These are phyloP conservation scores for Balanococcus diminutus DNA, from an alignment of 2,888 invertebrate species.

Conservation along the genomic window DNA sequence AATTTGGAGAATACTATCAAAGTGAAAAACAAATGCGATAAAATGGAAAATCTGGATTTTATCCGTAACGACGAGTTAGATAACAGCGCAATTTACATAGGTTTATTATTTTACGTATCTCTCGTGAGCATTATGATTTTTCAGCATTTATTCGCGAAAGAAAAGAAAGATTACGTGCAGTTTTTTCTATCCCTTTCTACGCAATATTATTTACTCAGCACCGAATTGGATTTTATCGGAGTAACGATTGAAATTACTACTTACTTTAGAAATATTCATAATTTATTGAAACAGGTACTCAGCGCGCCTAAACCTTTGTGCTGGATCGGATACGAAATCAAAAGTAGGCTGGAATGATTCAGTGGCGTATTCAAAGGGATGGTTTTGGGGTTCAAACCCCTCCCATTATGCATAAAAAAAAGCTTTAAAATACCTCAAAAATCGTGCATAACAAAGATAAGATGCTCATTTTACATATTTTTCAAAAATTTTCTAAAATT, in stretches of 20 bases:
- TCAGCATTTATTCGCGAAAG: neutral
- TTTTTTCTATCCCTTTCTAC: neutral
- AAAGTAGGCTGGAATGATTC: neutral
- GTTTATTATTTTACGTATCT: neutral
- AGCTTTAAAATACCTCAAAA: too few species aligned
- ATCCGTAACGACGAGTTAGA: neutral
- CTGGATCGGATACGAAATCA: neutral
- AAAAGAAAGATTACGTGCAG: neutral
- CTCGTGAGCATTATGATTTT: neutral
- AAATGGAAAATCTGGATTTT: neutral
- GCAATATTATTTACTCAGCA: slow-evolving; percentile 16
- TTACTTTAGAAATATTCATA: neutral
- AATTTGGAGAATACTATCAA: slow-evolving; percentile 4
- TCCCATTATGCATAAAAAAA: too few species aligned
- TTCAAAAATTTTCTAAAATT: too few species aligned
- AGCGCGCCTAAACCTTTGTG: neutral
- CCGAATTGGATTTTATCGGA: neutral
- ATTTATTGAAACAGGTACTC: neutral
- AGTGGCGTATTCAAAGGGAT: too few species aligned
- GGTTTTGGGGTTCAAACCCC: too few species aligned
- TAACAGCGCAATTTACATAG: neutral
- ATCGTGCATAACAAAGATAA: too few species aligned
- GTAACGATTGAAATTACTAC: neutral
- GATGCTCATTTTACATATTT: too few species aligned
- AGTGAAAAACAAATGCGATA: neutral